phyloP scores from a whole-genome alignment of 1,140 invertebrate species.

The honey bee (Apis mellifera) region DNA sequence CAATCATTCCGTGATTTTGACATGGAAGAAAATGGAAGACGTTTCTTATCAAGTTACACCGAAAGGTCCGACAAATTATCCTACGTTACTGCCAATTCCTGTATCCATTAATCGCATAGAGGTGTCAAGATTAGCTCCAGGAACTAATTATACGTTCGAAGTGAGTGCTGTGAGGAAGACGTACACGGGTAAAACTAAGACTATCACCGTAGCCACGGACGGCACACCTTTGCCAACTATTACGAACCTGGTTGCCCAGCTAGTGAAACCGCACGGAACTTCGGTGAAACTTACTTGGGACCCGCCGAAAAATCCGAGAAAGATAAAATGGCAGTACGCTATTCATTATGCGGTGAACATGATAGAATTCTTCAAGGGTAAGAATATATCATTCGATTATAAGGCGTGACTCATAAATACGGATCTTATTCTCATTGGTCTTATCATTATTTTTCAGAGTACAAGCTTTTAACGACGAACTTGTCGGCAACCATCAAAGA shows the following conservation, averaged over 20 bases:
- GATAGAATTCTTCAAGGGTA: constrained; percentile 81
- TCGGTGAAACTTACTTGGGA: constrained; percentile 86
- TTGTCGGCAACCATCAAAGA: constrained; percentile 83
- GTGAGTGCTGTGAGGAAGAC: constrained; percentile 84
- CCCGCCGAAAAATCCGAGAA: constrained; percentile 81
- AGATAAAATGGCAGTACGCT: constrained; percentile 84
- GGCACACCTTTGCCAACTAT: constrained; percentile 82
- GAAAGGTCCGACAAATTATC: constrained; percentile 81
- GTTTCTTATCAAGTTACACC: constrained; percentile 84
- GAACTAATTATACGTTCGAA: constrained; percentile 83
- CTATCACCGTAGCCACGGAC: constrained; percentile 81
- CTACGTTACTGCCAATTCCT: constrained; percentile 72
- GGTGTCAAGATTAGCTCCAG: constrained; percentile 83
- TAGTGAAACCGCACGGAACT: constrained; percentile 83
- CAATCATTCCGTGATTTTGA: constrained; percentile 81
- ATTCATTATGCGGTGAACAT: constrained; percentile 84
- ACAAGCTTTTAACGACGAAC: constrained; percentile 80
- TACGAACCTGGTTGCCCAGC: constrained; percentile 78
- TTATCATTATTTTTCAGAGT: constrained; percentile 7
- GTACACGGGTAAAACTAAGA: constrained; percentile 82
- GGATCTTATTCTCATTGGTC: neutral
- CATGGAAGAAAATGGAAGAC: constrained; percentile 84
- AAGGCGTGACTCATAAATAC: neutral
- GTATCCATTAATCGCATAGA: constrained; percentile 79
- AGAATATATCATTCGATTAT: no score